Percentiles rank a stretch among this genome's conserved stretches.
phyloP scores from a whole-genome alignment of 1,140 invertebrate genomes.

The Nasonia longicornis region DNA sequence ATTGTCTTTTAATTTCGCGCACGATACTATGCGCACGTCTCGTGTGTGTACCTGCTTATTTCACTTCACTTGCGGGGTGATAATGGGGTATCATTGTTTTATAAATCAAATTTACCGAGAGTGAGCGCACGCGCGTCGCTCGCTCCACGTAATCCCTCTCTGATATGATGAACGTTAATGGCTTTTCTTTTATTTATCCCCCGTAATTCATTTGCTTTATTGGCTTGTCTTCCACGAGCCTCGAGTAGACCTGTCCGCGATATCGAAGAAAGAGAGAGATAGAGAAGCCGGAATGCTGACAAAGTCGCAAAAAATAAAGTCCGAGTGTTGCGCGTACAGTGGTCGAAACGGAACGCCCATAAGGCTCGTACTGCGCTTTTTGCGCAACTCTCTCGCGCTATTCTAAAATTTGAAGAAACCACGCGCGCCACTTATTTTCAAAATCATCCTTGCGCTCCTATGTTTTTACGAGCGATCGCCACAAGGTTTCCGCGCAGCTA shows the following conservation, averaged over 20 bases:
- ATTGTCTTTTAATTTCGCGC: conserved; percentile 41
- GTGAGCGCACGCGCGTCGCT: no score
- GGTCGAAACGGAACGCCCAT: not conserved
- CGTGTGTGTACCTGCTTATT: not conserved
- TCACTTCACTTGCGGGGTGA: not conserved
- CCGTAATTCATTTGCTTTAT: no score
- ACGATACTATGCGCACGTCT: not conserved
- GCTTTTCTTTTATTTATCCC: not conserved
- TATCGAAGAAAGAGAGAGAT: not conserved
- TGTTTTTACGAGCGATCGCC: conserved; percentile 21
- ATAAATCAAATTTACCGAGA: conserved; percentile 26
- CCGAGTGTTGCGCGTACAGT: not conserved
- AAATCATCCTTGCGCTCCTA: conserved; percentile 30
- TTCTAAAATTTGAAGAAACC: conserved; percentile 31
- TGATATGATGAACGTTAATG: not conserved
- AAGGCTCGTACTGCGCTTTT: not conserved
- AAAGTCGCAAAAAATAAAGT: no score
- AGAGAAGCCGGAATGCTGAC: not conserved
- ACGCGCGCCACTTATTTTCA: not conserved
- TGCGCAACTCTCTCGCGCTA: not conserved
- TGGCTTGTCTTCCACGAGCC: no score
- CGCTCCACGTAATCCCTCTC: no score
- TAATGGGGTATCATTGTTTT: conserved; percentile 1
- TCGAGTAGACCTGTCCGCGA: no score
- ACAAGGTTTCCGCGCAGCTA: conserved; percentile 9